Base-by-base conservation (phyloP, 2,797 vertebrate species). In the Atherinosoma microstoma region DNA sequence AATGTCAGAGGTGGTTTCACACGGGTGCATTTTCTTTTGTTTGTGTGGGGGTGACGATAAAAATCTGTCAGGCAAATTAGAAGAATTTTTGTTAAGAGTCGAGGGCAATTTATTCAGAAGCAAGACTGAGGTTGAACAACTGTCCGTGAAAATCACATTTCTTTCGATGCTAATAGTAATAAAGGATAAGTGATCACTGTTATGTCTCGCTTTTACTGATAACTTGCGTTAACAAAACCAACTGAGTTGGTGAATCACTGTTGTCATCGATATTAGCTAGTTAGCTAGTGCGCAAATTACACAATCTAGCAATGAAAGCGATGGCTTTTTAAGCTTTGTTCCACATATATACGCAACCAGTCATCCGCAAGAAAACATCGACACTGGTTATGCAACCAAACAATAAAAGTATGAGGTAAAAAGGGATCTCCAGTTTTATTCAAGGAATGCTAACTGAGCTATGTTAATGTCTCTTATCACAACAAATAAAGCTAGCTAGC, bases 401-500 rank as follows among this genome's bases (percentile, higher is more conserved):
- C 6, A 22, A 30, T 20, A 0, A 34, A 34, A 27, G 2, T 27
- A 6, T 29, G 3, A 0, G n/a, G 3, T 11, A 0, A 29, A 60
- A 45, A 83, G 32, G 22, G 58, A 63, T 10, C 35, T 18, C 11
- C 35, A 66, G 51, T 32, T 80, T 5, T 18, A 10, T 61, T 38
- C 6, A 22, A 79, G 76, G 74, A 73, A 85, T 34, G 66, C 62
- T 69, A 80, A 63, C 60, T 83, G 78, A 40, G 63, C 63, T 80
- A 78, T 36, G 62, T 16, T 68, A 83, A 65, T 18, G 58, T 59
- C 32, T 68, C 35, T 34, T 62, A 72, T 60, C 80, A 89, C 72
- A 87, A 84, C 86, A 88, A 84, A 87, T 81, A 90, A 65, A 80
- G 32, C 75, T 78, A 87, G 84, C 83, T 67, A 87, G 83, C 89